phyloP scores from a whole-genome alignment of 1,140 invertebrate genomes.

The Sitobion miscanthi region DNA sequence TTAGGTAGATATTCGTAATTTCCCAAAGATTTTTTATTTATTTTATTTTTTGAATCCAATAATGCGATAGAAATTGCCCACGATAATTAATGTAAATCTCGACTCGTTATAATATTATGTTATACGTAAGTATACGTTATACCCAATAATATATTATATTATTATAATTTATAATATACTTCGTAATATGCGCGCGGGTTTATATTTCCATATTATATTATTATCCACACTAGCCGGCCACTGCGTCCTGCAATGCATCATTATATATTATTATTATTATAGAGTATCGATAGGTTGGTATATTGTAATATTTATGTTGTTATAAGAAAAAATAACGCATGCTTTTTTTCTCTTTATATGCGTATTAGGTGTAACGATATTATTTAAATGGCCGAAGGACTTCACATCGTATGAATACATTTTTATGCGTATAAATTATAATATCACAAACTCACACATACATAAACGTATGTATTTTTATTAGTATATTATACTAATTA shows the following conservation, averaged over 20 bases:
- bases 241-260: not conserved
- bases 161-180: slow-evolving; percentile 21
- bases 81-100: slow-evolving; percentile 22
- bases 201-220: not conserved
- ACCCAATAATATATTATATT: not conserved
- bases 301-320: slow-evolving; percentile 15
- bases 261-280: slow-evolving; percentile 30
- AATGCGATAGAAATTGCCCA: slow-evolving; percentile 1
- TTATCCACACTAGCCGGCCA: not conserved
- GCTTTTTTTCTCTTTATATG: not conserved
- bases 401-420: not conserved
- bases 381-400: slow-evolving; percentile 30
- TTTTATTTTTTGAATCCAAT: slow-evolving; percentile 19
- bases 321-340: not conserved
- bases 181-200: not conserved
- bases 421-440: not conserved
- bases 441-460: not conserved
- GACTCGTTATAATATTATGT: not conserved
- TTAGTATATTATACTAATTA: slow-evolving; percentile 11
- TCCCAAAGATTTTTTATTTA: slow-evolving; percentile 28
- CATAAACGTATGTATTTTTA: not conserved
- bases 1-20: not conserved
- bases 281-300: not conserved
- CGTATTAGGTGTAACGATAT: slow-evolving; percentile 15
- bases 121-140: not conserved